A percentile compares a stretch with the other conserved stretches of the same genome.
Conservation (phyloP, 2,888 invertebrate genomes). For the Hydraecia micacea region DNA sequence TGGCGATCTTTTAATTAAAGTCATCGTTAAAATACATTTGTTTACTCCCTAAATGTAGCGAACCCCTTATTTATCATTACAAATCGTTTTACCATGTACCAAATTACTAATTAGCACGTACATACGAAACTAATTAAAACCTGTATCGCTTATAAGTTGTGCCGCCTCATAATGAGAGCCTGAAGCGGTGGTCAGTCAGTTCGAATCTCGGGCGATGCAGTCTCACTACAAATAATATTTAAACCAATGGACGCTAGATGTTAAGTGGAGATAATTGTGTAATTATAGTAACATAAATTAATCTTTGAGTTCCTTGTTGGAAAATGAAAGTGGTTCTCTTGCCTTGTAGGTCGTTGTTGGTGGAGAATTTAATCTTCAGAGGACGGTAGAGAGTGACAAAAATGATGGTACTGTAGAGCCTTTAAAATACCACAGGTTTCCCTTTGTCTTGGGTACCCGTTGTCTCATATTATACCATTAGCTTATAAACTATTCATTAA, state of each 20-base stretch:
- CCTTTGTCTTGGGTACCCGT: too few relatives aligned
- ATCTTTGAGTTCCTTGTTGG: constrained; percentile 50
- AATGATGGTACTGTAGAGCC: neutral
- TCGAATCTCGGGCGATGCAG: constrained; percentile 44
- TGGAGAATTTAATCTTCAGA: neutral
- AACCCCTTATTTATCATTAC: neutral
- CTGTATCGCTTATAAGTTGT: constrained; percentile 43
- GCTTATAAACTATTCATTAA: too few relatives aligned
- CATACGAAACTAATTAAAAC: constrained; percentile 12
- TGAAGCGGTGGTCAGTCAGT: constrained; percentile 53
- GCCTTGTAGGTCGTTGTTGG: neutral
- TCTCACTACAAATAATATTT: constrained; percentile 57
- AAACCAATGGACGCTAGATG: constrained; percentile 45
- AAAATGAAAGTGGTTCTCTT: constrained; percentile 14
- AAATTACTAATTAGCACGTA: constrained; percentile 12
- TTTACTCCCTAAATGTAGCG: neutral
- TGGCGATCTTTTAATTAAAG: neutral
- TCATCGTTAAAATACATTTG: neutral
- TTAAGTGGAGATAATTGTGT: constrained; percentile 57
- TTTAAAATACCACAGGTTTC: too few relatives aligned
- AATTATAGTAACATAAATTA: constrained; percentile 62
- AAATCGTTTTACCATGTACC: neutral
- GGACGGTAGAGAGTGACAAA: neutral
- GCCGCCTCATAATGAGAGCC: constrained; percentile 55
- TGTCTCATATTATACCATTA: too few relatives aligned